Evolutionary conservation across 2,113 vertebrate species (phyloP), one percentile per base, ranked within the genome.

Genomic region (Cyprinodon tularosa): DNA sequence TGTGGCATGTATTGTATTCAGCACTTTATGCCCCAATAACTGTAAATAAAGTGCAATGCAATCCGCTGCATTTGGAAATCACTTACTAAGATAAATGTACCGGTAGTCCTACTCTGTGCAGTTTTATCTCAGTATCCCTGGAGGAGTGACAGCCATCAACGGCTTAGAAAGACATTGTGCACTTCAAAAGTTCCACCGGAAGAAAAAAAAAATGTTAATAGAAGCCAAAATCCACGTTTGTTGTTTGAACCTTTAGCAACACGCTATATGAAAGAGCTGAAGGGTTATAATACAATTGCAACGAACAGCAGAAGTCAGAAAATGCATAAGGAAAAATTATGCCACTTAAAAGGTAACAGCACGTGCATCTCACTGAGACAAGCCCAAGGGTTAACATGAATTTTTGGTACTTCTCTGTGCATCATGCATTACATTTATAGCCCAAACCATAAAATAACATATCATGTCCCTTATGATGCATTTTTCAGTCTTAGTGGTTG

Each of bases 391-490:
- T 81, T 77, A 89, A 82, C 76, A 82, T 77, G 74, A 85, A 80
- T 74, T 68, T 50, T 86, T 76, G 89, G 88, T 88, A 66, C 65
- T 67, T 71, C 71, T 71, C 77, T 90, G 44, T 84, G 78, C 83
- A 86, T 90, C 72, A 76, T 77, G 45, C 75, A 80, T 81, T 84
- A 81, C 72, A 88, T 92, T 91, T 94, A 92, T 90, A 94, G 86
- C 69, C 75, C 36, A 77, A 84, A 77, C 93, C 94, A 92, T 91
- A 94, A 93, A 92, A 90, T 84, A 91, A 88, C 86, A 86, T 87
- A 89, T 89, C 83, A 63, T 88, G 85, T 89, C 91, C 83, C 91
- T 86, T 75, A 53, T 92, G 91, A 93, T 66, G 89, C 89, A 90
- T 89, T 92, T 93, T 90, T 94, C 73, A 78, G 88, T 88, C 86